Evolutionary conservation across 2,113 vertebrate genomes (phyloP), one percentile per base, ranked within the genome.

Genomic region (Pelecanus crispus): DNA sequence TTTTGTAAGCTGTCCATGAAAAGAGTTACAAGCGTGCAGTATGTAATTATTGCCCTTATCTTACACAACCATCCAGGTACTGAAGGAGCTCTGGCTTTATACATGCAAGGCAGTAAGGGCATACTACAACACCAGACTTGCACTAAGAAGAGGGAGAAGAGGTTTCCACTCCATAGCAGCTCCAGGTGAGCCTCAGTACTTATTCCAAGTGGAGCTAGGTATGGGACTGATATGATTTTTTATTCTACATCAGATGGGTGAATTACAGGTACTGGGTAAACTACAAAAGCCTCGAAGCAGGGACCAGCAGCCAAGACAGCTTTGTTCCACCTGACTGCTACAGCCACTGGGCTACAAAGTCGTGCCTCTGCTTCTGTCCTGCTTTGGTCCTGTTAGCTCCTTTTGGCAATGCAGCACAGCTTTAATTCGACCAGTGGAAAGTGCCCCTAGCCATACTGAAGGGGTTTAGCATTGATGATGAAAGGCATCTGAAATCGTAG

Each of bases 31-130:
- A 91, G 55, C 0, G 0, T 59, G 45, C 80, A 82, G 52, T 49
- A 10, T 70, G 83, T 86, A 95, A 95, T 95, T 92, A 86, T 67
- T 90, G 71, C 38, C 67, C 68, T 95, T 95, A 95, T 94, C 92
- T 97, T 80, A 66, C 62, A 65, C 74, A 91, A 66, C 83, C 63
- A 80, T 80, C 45, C 71, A 53, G 71, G n/a, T 44, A 70, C 45
- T 49, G 71, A 91, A 93, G 82, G 49, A 94, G 62, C 29, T 80
- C n/a, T 82, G 59, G 42, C 61, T 92, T 63, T 83, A 55, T 18
- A n/a, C 29, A 12, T 17, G 38, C n/a, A 40, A 47, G 47, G 28
- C 49, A 92, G 58, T 32, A 75, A 91, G 49, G 44, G 40, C 9
- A 4, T 44, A 50, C 50, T 86, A 38, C 80, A 95, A 8, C 71